A percentile compares a stretch with the other conserved stretches of the same genome.
These are phyloP conservation scores for Aspiorhynchus laticeps DNA, from an alignment of 2,113 vertebrate genomes.

Conservation along the genomic window DNA sequence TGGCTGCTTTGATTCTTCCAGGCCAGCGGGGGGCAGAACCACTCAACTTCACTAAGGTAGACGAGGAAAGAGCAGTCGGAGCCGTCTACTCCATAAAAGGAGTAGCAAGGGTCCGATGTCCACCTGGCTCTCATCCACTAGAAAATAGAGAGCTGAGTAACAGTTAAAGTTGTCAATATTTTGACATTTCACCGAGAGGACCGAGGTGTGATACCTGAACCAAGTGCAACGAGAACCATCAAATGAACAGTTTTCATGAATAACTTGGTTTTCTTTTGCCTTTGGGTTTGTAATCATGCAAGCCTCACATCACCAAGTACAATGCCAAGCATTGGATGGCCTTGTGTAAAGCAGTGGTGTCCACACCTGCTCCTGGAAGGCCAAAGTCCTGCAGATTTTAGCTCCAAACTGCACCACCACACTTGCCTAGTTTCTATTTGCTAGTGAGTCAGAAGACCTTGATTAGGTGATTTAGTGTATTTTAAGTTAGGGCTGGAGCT, in stretches of 20 bases:
- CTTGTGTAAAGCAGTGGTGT: no score
- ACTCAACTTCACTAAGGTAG: constrained; percentile 98
- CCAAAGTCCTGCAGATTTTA: no score
- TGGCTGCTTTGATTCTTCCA: constrained; percentile 85
- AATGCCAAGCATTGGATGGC: no score
- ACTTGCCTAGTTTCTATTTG: no score
- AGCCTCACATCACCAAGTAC: no score
- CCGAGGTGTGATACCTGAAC: not conserved
- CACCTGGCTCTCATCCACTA: constrained; percentile 98
- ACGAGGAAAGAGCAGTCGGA: constrained; percentile 96
- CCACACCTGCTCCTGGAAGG: no score
- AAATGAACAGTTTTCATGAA: not conserved
- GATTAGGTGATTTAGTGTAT: no score
- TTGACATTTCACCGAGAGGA: not conserved
- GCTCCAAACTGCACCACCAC: no score
- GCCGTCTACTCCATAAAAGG: constrained; percentile 94
- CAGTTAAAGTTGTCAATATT: not conserved
- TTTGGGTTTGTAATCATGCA: not conserved
- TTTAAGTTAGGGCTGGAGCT: no score
- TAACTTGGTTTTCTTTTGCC: not conserved
- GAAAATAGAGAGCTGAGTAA: not conserved
- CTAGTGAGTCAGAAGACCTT: no score
- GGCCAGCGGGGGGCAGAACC: constrained; percentile 92
- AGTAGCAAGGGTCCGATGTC: constrained; percentile 97
- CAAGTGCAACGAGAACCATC: not conserved